These are phyloP conservation scores for Pseudomyrmex flavicornis DNA, from an alignment of 1,140 invertebrate genomes.

Conservation along the genomic window DNA sequence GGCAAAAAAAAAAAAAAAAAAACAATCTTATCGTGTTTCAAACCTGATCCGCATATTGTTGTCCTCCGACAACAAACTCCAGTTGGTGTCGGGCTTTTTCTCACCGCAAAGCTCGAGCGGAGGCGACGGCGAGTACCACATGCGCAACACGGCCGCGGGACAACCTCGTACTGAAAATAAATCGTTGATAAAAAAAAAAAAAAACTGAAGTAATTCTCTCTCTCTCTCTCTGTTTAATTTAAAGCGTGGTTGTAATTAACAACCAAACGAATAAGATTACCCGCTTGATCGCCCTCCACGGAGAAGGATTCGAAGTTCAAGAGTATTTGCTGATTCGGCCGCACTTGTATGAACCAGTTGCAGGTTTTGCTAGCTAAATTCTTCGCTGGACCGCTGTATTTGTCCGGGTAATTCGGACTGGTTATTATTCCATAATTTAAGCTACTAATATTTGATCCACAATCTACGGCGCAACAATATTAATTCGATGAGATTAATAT, in stretches of 20 bases:
- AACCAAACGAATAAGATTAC: constrained; percentile 84
- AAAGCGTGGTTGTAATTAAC: background rate
- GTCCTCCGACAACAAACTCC: constrained; percentile 94
- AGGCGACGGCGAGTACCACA: constrained; percentile 92
- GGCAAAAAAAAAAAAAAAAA: background rate
- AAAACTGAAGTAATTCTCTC: background rate
- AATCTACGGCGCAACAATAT: constrained; percentile 87
- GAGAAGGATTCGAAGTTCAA: constrained; percentile 95
- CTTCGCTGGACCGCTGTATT: constrained; percentile 92
- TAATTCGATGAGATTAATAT: background rate
- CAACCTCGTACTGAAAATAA: constrained; percentile 91
- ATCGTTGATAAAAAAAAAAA: constrained; percentile 14
- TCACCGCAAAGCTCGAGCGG: constrained; percentile 96
- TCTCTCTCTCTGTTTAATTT: background rate
- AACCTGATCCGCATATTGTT: constrained; percentile 93
- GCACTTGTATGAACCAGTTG: constrained; percentile 96
- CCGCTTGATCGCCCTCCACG: constrained; percentile 94
- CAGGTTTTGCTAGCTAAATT: constrained; percentile 93
- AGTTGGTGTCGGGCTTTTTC: constrained; percentile 89
- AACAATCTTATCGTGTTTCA: background rate
- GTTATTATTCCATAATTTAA: constrained; percentile 93
- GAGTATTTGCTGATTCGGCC: constrained; percentile 92
- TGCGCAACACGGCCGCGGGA: constrained; percentile 94
- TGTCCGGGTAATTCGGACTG: constrained; percentile 93
- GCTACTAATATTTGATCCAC: constrained; percentile 95